Conservation (phyloP, 2,113 vertebrate species). For the Aleadryas rufinucha region DNA sequence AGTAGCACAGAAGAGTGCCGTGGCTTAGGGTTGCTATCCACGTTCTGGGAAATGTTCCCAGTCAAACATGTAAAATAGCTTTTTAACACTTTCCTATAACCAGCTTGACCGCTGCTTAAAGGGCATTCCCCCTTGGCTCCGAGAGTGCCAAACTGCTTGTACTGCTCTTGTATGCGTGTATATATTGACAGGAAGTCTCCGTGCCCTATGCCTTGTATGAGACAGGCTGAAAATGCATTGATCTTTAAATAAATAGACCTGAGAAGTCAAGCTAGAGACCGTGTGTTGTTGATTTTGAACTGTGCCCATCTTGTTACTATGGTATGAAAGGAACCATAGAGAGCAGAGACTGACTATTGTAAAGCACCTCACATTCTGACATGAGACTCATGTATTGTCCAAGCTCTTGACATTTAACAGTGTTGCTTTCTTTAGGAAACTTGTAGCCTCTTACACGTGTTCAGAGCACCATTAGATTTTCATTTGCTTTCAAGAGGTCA, state of each 20-base stretch:
- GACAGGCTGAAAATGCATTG: not conserved
- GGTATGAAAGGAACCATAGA: not conserved
- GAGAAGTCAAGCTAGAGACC: not conserved
- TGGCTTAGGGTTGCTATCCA: conserved; percentile 29
- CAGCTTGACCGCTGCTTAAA: conserved; percentile 52
- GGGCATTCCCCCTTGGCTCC: not conserved
- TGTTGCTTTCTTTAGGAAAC: not conserved
- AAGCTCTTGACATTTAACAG: not conserved
- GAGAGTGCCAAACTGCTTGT: conserved; percentile 52
- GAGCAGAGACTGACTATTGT: not conserved
- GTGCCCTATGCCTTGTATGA: not conserved
- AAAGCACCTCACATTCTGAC: not conserved
- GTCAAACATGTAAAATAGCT: conserved; percentile 51
- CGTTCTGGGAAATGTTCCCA: conserved; percentile 36
- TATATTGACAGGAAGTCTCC: not conserved
- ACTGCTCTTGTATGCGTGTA: conserved; percentile 4
- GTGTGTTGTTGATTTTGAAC: not conserved
- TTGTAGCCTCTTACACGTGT: not conserved
- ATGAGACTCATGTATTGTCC: not conserved
- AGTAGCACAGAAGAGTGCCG: conserved; percentile 11
- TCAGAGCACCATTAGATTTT: not conserved
- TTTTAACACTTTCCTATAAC: conserved; percentile 56
- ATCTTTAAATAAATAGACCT: not conserved
- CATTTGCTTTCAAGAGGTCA: not conserved
- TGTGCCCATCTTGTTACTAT: not conserved